phyloP scores from a whole-genome alignment of 2,113 vertebrate genomes.

The Eubucco bourcierii region DNA sequence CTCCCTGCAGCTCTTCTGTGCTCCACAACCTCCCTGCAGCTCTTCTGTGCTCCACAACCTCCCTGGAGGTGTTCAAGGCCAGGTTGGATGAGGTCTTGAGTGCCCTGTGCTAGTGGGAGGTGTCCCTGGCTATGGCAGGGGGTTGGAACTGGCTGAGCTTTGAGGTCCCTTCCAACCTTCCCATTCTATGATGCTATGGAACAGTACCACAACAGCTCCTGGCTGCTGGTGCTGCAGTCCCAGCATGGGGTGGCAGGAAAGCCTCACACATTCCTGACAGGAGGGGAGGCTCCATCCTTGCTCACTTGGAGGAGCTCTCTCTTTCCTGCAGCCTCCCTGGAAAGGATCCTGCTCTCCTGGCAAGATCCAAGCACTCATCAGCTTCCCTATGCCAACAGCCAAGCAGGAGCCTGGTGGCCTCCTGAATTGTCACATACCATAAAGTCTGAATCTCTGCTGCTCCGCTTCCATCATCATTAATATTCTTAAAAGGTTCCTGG shows the following conservation, averaged over 20 bases:
- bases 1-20: no score
- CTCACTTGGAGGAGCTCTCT: not conserved
- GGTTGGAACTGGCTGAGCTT: no score
- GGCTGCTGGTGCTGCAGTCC: no score
- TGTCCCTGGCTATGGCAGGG: no score
- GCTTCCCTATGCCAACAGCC: constrained; percentile 24
- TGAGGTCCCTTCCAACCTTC: no score
- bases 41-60: no score
- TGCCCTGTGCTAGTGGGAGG: no score
- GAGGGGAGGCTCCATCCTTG: not conserved
- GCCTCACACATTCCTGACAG: not conserved
- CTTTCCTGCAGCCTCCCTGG: not conserved
- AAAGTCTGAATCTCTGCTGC: constrained; percentile 60
- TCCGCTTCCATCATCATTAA: constrained; percentile 74
- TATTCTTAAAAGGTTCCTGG: constrained; percentile 78
- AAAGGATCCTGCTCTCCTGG: not conserved
- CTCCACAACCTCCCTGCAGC: no score
- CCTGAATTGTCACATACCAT: constrained; percentile 65
- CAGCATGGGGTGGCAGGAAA: fast-evolving
- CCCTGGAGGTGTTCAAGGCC: no score
- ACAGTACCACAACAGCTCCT: no score
- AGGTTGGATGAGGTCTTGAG: no score
- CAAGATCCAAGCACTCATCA: constrained; percentile 25
- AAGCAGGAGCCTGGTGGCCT: constrained; percentile 40
- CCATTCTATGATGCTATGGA: no score